Conservation (phyloP, 1,140 invertebrate genomes). For the Idris sp. region DNA sequence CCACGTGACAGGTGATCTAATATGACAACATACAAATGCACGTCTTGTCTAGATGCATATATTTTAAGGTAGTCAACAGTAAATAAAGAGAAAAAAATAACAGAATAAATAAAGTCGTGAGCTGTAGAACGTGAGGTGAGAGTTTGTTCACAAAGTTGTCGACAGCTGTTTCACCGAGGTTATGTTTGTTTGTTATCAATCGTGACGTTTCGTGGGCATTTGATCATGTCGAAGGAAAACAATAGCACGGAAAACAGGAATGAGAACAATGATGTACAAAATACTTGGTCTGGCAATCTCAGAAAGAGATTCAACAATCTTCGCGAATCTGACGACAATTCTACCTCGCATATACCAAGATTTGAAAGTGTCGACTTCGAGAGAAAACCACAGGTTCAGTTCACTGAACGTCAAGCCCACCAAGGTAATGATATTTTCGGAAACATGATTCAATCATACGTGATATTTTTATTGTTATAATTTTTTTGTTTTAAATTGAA, state of each 20-base stretch:
- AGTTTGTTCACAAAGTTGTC: conserved; percentile 14
- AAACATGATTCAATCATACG: no score
- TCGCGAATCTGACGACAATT: conserved; percentile 37
- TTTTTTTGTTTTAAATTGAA: no score
- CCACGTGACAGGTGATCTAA: no score
- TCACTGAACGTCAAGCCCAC: conserved; percentile 26
- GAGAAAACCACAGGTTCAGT: neutral
- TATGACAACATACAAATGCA: no score
- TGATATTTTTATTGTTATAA: no score
- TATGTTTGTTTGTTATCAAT: conserved; percentile 60
- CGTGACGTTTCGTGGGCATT: conserved; percentile 32
- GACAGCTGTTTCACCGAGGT: conserved; percentile 67
- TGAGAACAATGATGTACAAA: conserved; percentile 17
- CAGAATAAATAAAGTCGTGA: no score
- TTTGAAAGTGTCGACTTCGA: conserved; percentile 55
- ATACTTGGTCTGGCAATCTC: conserved; percentile 35
- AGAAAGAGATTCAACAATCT: conserved; percentile 60
- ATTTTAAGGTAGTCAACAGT: no score
- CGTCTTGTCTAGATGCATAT: no score
- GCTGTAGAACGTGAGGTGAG: no score
- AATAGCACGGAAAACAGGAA: conserved; percentile 41
- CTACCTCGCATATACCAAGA: conserved; percentile 14
- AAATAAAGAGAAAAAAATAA: no score
- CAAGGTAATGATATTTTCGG: no score
- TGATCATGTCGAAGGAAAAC: conserved; percentile 61